These are phyloP conservation scores for Ornithoptera priamus DNA, from an alignment of 2,888 invertebrate species.

Conservation along the genomic window DNA sequence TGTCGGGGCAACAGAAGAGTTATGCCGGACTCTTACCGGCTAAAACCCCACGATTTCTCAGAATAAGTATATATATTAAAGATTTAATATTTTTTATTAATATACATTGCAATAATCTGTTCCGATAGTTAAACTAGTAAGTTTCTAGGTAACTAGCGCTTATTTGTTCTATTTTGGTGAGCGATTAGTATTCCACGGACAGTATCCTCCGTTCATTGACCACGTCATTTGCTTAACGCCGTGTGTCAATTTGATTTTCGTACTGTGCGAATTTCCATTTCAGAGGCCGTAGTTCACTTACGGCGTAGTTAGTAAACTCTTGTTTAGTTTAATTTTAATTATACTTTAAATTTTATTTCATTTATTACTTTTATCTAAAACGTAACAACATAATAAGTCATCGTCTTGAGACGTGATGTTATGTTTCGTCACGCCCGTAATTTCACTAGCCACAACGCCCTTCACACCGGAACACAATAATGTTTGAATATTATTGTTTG, in stretches of 20 bases:
- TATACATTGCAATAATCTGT: background rate
- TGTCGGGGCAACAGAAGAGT: too few relatives aligned
- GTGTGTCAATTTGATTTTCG: constrained; percentile 79
- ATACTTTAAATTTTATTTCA: background rate
- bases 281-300: constrained; percentile 18
- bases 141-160: constrained; percentile 7
- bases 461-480: too few relatives aligned
- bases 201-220: constrained; percentile 53
- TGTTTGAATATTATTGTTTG: too few relatives aligned
- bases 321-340: background rate
- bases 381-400: too few relatives aligned
- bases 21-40: too few relatives aligned
- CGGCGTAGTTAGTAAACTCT: background rate
- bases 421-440: too few relatives aligned
- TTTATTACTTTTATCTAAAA: background rate
- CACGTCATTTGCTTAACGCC: constrained; percentile 79
- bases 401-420: too few relatives aligned
- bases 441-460: too few relatives aligned
- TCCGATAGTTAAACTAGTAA: background rate
- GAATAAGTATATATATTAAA: too few relatives aligned
- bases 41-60: too few relatives aligned
- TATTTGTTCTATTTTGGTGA: constrained; percentile 35
- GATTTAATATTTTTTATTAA: background rate
- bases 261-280: constrained; percentile 45
- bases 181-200: constrained; percentile 74